A percentile compares a stretch with the other conserved stretches of the same genome.
Evolutionary conservation across 2,888 invertebrate species (phyloP).

Genomic region (Drosophila silvestris): DNA sequence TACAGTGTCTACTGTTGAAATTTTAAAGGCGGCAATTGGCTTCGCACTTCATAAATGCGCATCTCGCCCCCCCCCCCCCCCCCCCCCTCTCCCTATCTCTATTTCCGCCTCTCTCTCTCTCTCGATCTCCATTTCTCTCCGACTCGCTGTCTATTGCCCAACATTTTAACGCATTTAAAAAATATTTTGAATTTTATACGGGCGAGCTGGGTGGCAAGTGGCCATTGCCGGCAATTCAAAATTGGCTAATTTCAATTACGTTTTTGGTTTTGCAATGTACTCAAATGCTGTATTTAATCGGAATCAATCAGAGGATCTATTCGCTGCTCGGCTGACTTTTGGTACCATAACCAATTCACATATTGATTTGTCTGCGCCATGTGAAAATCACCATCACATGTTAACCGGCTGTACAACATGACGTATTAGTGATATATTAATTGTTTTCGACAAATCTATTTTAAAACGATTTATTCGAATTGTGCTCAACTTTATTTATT

Average conservation of each 20-base stretch:
- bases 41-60: slow-evolving; percentile 74
- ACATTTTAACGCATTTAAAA: slow-evolving; percentile 50
- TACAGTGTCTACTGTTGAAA: slow-evolving; percentile 54
- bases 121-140: background rate
- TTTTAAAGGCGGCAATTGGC: slow-evolving; percentile 66
- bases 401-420: slow-evolving; percentile 47
- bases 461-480: slow-evolving; percentile 60
- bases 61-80: background rate
- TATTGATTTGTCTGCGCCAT: slow-evolving; percentile 18
- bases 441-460: slow-evolving; percentile 65
- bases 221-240: slow-evolving; percentile 17
- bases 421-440: slow-evolving; percentile 62
- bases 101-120: background rate
- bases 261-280: slow-evolving; percentile 30
- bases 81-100: background rate
- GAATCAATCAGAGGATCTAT: slow-evolving; percentile 52
- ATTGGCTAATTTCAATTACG: slow-evolving; percentile 47
- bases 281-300: slow-evolving; percentile 29
- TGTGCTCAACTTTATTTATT: slow-evolving; percentile 27
- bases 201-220: slow-evolving; percentile 17
- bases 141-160: slow-evolving; percentile 30
- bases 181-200: slow-evolving; percentile 24
- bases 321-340: slow-evolving; percentile 45
- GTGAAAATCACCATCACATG: slow-evolving; percentile 56
- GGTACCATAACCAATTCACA: slow-evolving; percentile 21